These are phyloP conservation scores for Vultur gryphus DNA, from an alignment of 2,797 vertebrate genomes.

Conservation along the genomic window DNA sequence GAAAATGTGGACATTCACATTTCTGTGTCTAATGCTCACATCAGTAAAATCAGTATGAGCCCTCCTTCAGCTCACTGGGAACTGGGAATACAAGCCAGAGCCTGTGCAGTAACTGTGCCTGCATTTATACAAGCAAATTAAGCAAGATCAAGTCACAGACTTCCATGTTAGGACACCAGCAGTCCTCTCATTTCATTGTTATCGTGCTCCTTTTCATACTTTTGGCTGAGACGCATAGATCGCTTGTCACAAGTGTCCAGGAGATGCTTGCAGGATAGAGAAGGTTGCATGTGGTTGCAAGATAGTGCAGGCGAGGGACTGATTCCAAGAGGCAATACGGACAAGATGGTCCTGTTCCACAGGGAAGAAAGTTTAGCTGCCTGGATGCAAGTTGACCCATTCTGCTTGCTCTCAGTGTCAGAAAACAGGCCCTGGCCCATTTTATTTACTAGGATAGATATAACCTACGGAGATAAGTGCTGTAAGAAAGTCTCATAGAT, in stretches of 20 bases:
- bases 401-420: neutral
- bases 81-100: neutral
- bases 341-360: neutral
- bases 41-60: neutral
- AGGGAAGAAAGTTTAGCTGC: neutral
- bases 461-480: neutral
- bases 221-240: neutral
- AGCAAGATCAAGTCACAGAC: neutral
- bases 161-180: neutral
- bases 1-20: neutral
- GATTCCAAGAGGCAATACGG: neutral
- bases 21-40: neutral
- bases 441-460: neutral
- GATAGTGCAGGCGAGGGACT: neutral
- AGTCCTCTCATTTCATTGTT: neutral
- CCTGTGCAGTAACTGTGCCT: neutral
- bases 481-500: neutral
- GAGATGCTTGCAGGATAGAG: neutral
- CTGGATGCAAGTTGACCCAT: neutral
- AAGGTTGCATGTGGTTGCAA: neutral
- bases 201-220: neutral
- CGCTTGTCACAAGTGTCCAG: neutral
- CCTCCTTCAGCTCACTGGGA: neutral
- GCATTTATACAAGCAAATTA: neutral
- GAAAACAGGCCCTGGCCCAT: neutral